Conservation (phyloP, 2,797 vertebrate genomes). For the Pogoniulus pusillus region DNA sequence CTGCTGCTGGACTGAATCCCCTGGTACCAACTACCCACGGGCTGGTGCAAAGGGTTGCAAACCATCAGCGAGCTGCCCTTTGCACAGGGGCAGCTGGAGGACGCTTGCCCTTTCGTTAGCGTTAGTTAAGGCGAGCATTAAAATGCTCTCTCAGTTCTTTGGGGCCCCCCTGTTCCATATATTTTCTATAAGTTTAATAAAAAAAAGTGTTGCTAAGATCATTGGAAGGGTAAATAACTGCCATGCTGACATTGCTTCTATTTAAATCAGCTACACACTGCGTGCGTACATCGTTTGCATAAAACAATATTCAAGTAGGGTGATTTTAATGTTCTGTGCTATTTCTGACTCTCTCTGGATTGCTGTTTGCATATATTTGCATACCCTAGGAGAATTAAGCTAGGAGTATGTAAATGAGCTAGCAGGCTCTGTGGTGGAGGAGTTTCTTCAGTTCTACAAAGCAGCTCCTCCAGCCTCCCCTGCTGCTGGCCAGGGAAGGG, state of each 20-base stretch:
- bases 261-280: constrained; percentile 80
- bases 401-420: constrained; percentile 82
- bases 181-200: constrained; percentile 71
- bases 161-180: constrained; percentile 32
- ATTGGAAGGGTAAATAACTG: constrained; percentile 73
- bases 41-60: neutral
- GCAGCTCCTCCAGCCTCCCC: constrained; percentile 19
- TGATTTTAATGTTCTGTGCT: constrained; percentile 83
- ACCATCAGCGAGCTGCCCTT: constrained; percentile 40
- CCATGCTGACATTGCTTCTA: constrained; percentile 72
- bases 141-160: constrained; percentile 22
- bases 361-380: constrained; percentile 87
- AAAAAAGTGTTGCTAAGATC: constrained; percentile 68
- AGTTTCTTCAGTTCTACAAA: constrained; percentile 34
- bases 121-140: constrained; percentile 68
- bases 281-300: constrained; percentile 77
- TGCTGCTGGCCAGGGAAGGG: neutral
- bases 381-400: constrained; percentile 84
- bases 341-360: constrained; percentile 85
- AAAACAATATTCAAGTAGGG: constrained; percentile 81
- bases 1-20: too few species aligned
- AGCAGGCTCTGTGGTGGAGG: constrained; percentile 63
- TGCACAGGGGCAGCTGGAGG: neutral
- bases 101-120: constrained; percentile 39
- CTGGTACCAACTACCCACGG: neutral